Evolutionary conservation across 2,113 vertebrate species (phyloP).

Genomic region (Oxyruncus cristatus): DNA sequence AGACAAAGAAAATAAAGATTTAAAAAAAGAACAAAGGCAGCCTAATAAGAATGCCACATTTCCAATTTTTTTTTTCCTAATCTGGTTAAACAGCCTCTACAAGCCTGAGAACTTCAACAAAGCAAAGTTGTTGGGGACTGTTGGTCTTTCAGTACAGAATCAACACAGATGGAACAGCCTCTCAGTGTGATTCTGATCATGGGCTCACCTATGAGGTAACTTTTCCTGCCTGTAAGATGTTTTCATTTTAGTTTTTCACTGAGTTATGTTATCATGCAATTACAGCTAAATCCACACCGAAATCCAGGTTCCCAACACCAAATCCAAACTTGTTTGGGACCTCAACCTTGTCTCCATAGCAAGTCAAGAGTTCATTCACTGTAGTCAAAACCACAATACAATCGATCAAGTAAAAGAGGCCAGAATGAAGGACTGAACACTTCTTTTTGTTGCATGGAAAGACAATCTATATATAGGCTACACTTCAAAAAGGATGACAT

Average conservation of each 20-base stretch:
- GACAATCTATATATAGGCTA: not conserved
- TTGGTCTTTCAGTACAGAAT: not conserved
- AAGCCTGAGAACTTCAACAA: constrained; percentile 13
- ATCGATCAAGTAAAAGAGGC: not conserved
- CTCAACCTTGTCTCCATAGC: not conserved
- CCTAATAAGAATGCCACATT: constrained; percentile 14
- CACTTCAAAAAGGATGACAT: not conserved
- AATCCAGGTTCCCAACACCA: not conserved
- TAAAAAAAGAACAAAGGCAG: constrained; percentile 19
- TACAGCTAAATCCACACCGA: not conserved
- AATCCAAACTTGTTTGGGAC: not conserved
- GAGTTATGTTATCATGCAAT: not conserved
- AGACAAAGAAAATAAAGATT: constrained; percentile 33
- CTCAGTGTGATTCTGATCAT: not conserved
- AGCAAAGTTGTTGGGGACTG: not conserved
- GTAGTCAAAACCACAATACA: not conserved
- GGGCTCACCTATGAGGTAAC: not conserved
- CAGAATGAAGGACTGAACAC: not conserved
- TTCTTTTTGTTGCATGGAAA: not conserved
- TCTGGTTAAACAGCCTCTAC: not conserved
- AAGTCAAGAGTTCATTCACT: not conserved
- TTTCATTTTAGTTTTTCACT: not conserved
- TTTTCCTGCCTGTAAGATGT: not conserved
- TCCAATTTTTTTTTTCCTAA: constrained; percentile 27
- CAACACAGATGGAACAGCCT: not conserved